Base-by-base conservation (phyloP, 2,797 vertebrate genomes). In the Acrossocheilus wenchowensis region DNA sequence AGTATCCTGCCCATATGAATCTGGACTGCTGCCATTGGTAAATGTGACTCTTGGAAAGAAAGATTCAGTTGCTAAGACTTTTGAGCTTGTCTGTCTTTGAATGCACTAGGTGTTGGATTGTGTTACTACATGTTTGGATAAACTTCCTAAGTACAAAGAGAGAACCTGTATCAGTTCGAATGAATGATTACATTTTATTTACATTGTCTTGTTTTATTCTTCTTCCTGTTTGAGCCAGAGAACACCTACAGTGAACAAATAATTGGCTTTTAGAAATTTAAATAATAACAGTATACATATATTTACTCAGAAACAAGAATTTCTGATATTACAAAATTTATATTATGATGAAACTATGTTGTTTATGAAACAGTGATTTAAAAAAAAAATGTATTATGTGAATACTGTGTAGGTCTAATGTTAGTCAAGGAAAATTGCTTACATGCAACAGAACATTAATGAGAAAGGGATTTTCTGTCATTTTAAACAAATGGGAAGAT, bases 191-290 rank as follows among this genome's bases (percentile, higher is more conserved):
- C 1, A 30, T 30, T 43, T 83, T 54, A 64, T 41, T 30, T 64
- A 66, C 72, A 30, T 64, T 19, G 82, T 77, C 41, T 48, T 9
- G 6, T 66, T 73, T 30, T 26, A 17, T 39, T 45, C 36, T 26
- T 71, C 9, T 78, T 83, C 54, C 39, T 52, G 36, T 82, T 86
- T 50, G 43, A 79, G 68, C 41, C n/a, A 21, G 69, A 81, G 52
- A 50, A 39, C 3, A 26, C 23, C 15, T 75, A 57, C 26, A 66
- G 8, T 78, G 80, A 82, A 52, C 50, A 82, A 84, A 85, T 64
- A 36, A 19, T 39, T 60, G 57, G 21, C 30, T 77, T 34, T 48
- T 64, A 73, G 23, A n/a, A 36, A 43, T 17, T 74, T 21, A 15
- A 50, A 77, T 41, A 66, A 83, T 23, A 62, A 75, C 8, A 26